These are phyloP conservation scores for Tribolium madens DNA, from an alignment of 1,140 invertebrate species.

Conservation along the genomic window DNA sequence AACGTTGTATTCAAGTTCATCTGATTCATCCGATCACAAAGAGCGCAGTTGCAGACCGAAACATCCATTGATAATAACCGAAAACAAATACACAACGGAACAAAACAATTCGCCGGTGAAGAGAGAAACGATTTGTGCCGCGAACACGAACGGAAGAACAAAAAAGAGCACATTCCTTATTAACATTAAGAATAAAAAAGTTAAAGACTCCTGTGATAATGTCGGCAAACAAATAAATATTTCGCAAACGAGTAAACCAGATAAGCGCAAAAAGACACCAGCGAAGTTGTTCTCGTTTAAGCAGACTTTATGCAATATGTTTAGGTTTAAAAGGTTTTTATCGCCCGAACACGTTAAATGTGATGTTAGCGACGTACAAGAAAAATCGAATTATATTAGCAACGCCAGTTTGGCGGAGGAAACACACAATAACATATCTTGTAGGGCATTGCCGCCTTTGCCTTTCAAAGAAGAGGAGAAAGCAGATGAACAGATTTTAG, in stretches of 20 bases:
- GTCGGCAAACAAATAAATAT: constrained; percentile 57
- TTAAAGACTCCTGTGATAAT: constrained; percentile 70
- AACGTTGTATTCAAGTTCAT: constrained; percentile 80
- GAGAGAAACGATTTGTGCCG: constrained; percentile 55
- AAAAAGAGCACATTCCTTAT: constrained; percentile 74
- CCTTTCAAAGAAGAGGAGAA: constrained; percentile 70
- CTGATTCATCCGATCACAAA: constrained; percentile 70
- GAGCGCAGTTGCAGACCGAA: constrained; percentile 66
- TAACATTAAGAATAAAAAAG: constrained; percentile 75
- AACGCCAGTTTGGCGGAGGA: constrained; percentile 55
- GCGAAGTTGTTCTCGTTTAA: constrained; percentile 78
- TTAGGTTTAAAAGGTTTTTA: constrained; percentile 75
- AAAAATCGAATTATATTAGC: constrained; percentile 52
- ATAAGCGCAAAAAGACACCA: constrained; percentile 73
- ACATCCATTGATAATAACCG: constrained; percentile 55
- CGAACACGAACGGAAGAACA: constrained; percentile 63
- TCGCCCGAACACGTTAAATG: constrained; percentile 67
- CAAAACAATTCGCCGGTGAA: background rate
- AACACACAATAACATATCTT: constrained; percentile 67
- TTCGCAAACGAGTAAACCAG: constrained; percentile 66
- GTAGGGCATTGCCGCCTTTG: constrained; percentile 84
- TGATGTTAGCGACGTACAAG: constrained; percentile 59
- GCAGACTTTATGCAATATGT: constrained; percentile 87
- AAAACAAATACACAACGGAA: constrained; percentile 55
- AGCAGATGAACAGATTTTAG: constrained; percentile 70